A percentile compares a stretch with the other conserved stretches of the same genome.
Evolutionary conservation across 1,140 invertebrate species (phyloP).

Genomic region (Nilaparvata lugens): DNA sequence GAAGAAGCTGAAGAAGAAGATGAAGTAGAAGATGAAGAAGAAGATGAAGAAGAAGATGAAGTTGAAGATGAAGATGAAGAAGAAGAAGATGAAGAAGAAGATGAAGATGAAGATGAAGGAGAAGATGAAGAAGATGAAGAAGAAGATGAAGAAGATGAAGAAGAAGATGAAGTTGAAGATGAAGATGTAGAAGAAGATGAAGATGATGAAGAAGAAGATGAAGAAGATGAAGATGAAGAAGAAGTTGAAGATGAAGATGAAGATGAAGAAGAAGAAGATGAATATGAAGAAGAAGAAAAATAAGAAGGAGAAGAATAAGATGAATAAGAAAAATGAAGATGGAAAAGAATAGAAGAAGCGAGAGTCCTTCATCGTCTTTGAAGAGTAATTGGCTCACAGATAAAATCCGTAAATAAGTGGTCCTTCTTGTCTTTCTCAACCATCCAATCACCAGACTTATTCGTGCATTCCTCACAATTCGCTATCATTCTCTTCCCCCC

Average conservation of each 20-base stretch:
- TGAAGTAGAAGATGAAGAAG: no score
- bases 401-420: no score
- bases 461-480: no score
- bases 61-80: neutral
- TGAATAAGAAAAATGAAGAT: neutral
- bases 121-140: neutral
- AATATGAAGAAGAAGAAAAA: constrained; percentile 4
- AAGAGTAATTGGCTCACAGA: no score
- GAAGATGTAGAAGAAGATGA: neutral
- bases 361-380: neutral
- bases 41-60: no score
- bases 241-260: neutral
- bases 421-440: no score
- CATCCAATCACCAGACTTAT: no score
- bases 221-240: neutral
- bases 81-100: neutral
- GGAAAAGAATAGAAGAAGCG: neutral
- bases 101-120: no score
- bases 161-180: neutral
- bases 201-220: neutral
- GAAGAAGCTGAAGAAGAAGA: no score
- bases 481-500: no score
- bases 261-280: neutral
- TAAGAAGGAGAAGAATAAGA: neutral
- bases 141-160: neutral